Percentiles rank a stretch among this genome's conserved stretches.
Evolutionary conservation across 2,888 invertebrate genomes (phyloP).

Genomic region (Cerceris ruficornis): DNA sequence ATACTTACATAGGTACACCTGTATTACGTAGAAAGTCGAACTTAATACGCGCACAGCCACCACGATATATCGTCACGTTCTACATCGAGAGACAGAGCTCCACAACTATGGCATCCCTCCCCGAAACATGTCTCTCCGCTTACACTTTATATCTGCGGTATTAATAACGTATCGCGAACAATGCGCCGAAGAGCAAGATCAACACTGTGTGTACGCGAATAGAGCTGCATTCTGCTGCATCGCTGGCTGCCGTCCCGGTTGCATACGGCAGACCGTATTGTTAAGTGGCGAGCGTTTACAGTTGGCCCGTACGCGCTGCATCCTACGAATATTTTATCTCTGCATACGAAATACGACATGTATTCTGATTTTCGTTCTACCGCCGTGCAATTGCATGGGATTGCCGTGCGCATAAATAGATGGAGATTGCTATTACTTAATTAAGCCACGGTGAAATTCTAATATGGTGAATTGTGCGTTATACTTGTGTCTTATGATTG

Average conservation of each 20-base stretch:
- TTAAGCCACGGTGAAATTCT: conserved; percentile 15
- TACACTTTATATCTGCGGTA: conserved; percentile 35
- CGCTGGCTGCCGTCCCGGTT: conserved; percentile 6
- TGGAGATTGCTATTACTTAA: too few relatives aligned
- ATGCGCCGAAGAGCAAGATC: conserved; percentile 51
- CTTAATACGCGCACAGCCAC: conserved; percentile 10
- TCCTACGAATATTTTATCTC: conserved; percentile 13
- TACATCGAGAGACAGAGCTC: not conserved
- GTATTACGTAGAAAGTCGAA: conserved; percentile 24
- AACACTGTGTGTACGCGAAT: conserved; percentile 31
- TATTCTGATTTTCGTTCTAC: conserved; percentile 15
- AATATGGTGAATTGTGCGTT: conserved; percentile 16
- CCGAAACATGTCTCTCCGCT: conserved; percentile 4
- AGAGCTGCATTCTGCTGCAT: conserved; percentile 13
- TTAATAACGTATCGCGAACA: conserved; percentile 58
- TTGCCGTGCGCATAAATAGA: too few relatives aligned
- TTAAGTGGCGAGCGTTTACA: conserved; percentile 20
- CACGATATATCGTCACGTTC: not conserved
- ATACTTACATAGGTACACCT: conserved; percentile 10
- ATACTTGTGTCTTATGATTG: not conserved
- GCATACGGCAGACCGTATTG: conserved; percentile 18
- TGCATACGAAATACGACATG: not conserved
- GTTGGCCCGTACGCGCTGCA: not conserved
- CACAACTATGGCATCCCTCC: not conserved
- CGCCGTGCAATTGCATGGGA: too few relatives aligned